Evolutionary conservation across 2,888 invertebrate genomes (phyloP), one percentile per base, ranked within the genome.

Genomic region (Bombylius discolor): DNA sequence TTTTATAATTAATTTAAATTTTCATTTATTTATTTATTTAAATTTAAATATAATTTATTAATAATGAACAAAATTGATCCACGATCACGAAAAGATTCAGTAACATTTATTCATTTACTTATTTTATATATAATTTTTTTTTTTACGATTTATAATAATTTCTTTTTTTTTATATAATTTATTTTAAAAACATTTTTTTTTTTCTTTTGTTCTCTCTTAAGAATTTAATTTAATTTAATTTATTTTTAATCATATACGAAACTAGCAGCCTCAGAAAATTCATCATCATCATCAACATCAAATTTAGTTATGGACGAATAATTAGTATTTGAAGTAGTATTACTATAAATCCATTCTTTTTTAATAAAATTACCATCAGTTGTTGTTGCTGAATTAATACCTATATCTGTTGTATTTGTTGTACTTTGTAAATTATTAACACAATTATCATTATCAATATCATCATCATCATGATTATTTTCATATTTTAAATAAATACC

Each of bases 331-430:
- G 23, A 23, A 42, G 4, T 42, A 11, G 11, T 11, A 56, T 66
- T 70, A 44, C 68, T 66, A 53, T 71, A 72, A 39, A 67, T 71
- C 73, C 73, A 72, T 62, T 73, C 73, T 64, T 73, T 72, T 32
- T 71, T 71, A 32, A 72, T 72, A 58, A 71, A 72, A 58, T 73
- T 73, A 9, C 69, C 72, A 57, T 72, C 72, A 50, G 68, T 72
- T 33, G 72, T 71, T 50, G 42, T 42, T 31, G 47, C 11, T 23
- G 23, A 23, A 23, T 23, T 23, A 23, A 23, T 23, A 23, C 23
- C 23, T 11, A 11, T 11, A 5, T 8, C 31, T 49, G 49, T 49
- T 11, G 36, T 39, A 9, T n/a, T 36, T 51, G 44, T 23, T 14
- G 71, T 70, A 32, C 67, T 69, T 48, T 70, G 68, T 8, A 66